Conservation (phyloP, 2,113 vertebrate species). For the Melospiza melodia region DNA sequence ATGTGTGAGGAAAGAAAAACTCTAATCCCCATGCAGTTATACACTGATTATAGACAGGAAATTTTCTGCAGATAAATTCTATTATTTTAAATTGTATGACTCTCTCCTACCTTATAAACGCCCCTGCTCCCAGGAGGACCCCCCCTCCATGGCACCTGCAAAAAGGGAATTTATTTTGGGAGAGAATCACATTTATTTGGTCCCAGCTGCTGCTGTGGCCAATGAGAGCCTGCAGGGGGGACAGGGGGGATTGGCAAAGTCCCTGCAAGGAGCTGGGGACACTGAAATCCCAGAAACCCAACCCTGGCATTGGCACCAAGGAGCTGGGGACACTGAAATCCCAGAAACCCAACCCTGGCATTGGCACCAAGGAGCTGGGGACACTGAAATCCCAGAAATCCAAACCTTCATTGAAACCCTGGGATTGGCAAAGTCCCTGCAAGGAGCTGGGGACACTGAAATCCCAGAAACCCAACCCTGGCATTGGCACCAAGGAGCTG, state of each 20-base stretch:
- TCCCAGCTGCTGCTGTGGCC: conserved; percentile 70
- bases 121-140: conserved; percentile 68
- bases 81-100: not conserved
- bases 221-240: conserved; percentile 65
- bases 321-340: not conserved
- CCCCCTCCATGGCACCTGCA: conserved; percentile 62
- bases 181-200: conserved; percentile 69
- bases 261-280: too few relatives aligned
- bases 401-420: not conserved
- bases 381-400: not conserved
- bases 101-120: conserved; percentile 79
- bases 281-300: conserved; percentile 48
- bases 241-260: conserved; percentile 5
- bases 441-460: too few relatives aligned
- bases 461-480: too few relatives aligned
- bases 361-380: conserved; percentile 57
- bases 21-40: not conserved
- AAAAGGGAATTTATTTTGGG: conserved; percentile 65
- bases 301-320: conserved; percentile 38
- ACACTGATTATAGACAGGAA: not conserved
- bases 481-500: too few relatives aligned
- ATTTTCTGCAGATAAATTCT: conserved; percentile 6
- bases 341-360: not conserved
- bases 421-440: too few relatives aligned
- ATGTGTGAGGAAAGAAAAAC: not conserved